A percentile compares a stretch with the other conserved stretches of the same genome.
Evolutionary conservation across 2,888 invertebrate genomes (phyloP).

Genomic region (Chloromyia formosa): DNA sequence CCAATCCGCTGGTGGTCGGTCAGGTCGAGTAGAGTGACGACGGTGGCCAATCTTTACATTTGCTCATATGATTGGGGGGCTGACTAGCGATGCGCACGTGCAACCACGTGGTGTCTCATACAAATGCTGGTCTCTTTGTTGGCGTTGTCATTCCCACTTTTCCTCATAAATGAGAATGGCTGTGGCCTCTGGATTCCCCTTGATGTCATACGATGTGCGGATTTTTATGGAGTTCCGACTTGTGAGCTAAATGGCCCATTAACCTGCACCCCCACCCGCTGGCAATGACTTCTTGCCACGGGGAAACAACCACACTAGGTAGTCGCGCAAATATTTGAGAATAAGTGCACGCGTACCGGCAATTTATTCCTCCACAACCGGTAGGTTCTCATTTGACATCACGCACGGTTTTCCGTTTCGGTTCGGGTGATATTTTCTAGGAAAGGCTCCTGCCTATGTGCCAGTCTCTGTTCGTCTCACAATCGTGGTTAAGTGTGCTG

Average conservation of each 20-base stretch:
- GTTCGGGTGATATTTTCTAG: too few species aligned
- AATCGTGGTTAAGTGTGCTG: too few species aligned
- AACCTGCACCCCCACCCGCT: neutral
- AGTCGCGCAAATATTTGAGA: neutral
- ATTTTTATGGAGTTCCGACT: neutral
- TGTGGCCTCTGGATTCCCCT: constrained; percentile 24
- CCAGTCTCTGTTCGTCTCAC: too few species aligned
- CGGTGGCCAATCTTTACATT: neutral
- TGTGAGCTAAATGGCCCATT: too few species aligned
- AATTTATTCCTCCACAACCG: neutral
- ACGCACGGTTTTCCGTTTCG: too few species aligned
- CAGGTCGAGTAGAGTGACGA: neutral
- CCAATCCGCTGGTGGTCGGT: neutral
- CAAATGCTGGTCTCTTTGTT: neutral
- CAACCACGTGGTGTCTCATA: constrained; percentile 30
- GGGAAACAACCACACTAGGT: neutral
- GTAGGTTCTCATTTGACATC: too few species aligned
- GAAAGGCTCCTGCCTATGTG: too few species aligned
- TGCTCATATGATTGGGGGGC: neutral
- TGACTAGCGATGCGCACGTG: constrained; percentile 30
- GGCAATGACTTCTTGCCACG: neutral
- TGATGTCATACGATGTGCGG: constrained; percentile 34
- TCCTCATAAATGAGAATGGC: neutral
- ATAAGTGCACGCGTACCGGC: neutral
- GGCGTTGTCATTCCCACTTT: neutral